phyloP scores from a whole-genome alignment of 2,797 vertebrate species.

The Enteromius treurensis region DNA sequence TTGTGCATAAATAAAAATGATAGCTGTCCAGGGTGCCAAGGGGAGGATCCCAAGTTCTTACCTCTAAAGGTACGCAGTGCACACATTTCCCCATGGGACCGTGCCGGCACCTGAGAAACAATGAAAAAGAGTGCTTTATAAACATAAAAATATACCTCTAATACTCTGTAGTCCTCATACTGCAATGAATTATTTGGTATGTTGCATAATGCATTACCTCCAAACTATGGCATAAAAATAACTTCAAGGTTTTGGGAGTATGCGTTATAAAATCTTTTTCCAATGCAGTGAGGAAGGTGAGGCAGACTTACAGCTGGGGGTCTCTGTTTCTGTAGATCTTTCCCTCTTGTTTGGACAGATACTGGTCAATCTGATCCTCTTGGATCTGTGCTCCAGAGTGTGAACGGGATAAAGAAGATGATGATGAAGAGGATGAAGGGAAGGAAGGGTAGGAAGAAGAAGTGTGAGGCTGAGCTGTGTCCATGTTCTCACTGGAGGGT shows the following conservation, averaged over 20 bases:
- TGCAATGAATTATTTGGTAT: neutral
- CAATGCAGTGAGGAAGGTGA: neutral
- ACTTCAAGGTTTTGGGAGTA: neutral
- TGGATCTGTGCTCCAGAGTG: conserved; percentile 81
- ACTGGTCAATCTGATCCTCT: conserved; percentile 96
- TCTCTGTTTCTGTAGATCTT: conserved; percentile 95
- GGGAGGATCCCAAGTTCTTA: conserved; percentile 66
- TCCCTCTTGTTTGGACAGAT: conserved; percentile 93
- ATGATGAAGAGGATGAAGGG: conserved; percentile 66
- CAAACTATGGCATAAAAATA: neutral
- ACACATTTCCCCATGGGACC: conserved; percentile 95
- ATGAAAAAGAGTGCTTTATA: neutral
- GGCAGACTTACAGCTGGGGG: conserved; percentile 88
- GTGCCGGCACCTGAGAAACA: conserved; percentile 88
- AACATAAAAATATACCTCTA: neutral
- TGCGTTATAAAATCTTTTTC: neutral
- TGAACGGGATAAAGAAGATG: conserved; percentile 75
- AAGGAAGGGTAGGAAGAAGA: conserved; percentile 69
- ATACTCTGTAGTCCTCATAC: neutral
- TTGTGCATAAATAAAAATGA: neutral
- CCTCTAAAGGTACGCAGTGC: conserved; percentile 96
- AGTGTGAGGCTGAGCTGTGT: conserved; percentile 80
- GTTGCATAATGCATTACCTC: neutral
- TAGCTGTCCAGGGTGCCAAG: neutral
- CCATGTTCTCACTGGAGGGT: conserved; percentile 91